Base-by-base conservation (phyloP, 1,140 invertebrate genomes). In the Fopius arisanus region DNA sequence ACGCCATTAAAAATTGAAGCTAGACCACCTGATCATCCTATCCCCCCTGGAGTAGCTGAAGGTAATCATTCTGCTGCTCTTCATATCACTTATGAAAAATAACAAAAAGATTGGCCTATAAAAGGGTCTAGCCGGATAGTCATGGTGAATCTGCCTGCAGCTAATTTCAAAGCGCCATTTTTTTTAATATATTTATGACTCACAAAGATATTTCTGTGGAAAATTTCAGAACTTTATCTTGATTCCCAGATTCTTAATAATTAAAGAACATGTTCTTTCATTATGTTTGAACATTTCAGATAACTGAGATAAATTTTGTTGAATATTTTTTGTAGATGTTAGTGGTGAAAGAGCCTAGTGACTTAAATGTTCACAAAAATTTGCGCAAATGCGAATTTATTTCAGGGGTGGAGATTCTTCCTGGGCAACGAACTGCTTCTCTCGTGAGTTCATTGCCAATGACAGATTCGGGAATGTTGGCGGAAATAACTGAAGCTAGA, bases 401-500 rank as follows among this genome's bases (percentile, higher is more conserved):
- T 3, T 26, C 26, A 59, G 54, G 21, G 0, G 54, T 59, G 10
- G 21, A 59, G 10, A 59, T 59, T 10, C 19, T 3, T 2, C 21
- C 21, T 59, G 54, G 54, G 2, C 54, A 65, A 16, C 62, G 29
- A 3, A 19, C 26, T 4, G 78, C 81, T 23, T 79, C 82, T 2
- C 31, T 77, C 14, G 71, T 82, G 21, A 83, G 78, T 29, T 28
- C 72, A 0, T 67, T 79, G 7, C 79, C 79, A 3, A 41, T 84
- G 12, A 79, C 78, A 1, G 83, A 85, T 21, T 63, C 77, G 0
- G 67, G 40, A 6, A 77, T 83, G 0, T 67, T 82, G 3, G 26
- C 65, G 16, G 78, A 85, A 37, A 78, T 86, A 69, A 78, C 73
- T 10, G 41, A 37, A 3, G 78, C 79, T 1, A 73, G 83, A 6